These are phyloP conservation scores for Aratinga solstitialis DNA, from an alignment of 2,797 vertebrate genomes.

Conservation along the genomic window DNA sequence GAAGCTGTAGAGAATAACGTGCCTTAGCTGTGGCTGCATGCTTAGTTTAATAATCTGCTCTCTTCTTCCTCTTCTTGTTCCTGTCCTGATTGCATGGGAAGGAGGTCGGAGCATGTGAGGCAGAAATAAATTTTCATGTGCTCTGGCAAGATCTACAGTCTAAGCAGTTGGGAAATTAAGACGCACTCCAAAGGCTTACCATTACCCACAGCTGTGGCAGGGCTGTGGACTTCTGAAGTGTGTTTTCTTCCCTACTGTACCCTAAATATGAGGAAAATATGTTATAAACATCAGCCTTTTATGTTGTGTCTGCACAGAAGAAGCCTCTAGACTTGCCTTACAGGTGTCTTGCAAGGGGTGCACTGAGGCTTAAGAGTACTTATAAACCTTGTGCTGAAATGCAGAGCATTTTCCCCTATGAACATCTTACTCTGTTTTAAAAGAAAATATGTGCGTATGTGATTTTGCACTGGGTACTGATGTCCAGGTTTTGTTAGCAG, in stretches of 20 bases:
- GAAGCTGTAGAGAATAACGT: neutral
- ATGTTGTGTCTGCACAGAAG: neutral
- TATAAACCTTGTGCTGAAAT: neutral
- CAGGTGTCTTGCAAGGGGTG: neutral
- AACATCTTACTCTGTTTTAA: neutral
- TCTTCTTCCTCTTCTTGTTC: neutral
- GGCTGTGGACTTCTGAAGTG: neutral
- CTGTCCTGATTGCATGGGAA: neutral
- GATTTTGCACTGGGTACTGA: accelerated
- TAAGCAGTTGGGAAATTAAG: neutral
- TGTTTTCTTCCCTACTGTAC: neutral
- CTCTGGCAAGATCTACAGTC: neutral
- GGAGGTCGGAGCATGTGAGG: neutral
- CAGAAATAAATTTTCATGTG: neutral
- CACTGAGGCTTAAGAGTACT: neutral
- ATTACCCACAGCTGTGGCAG: neutral
- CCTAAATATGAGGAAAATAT: neutral
- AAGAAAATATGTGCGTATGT: accelerated
- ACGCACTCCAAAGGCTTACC: neutral
- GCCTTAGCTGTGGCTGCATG: neutral
- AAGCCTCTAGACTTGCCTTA: neutral
- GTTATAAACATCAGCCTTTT: neutral
- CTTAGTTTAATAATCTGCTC: neutral
- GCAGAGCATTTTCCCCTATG: neutral
- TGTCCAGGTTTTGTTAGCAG: accelerated